Evolutionary conservation across 2,113 vertebrate genomes (phyloP).

Genomic region (Lepus timidus): DNA sequence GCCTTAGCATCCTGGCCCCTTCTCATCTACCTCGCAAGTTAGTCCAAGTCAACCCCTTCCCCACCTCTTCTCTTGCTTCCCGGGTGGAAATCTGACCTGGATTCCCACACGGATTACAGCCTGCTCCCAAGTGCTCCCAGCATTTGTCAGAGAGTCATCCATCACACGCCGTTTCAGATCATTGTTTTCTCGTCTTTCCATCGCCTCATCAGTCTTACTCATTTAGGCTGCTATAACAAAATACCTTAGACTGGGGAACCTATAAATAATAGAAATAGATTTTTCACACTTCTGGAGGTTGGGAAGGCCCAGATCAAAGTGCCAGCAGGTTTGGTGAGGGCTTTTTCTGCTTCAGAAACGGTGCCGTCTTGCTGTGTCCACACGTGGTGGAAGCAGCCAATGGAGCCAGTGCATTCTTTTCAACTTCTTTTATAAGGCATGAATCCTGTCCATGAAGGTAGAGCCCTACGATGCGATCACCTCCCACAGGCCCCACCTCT

Average conservation of each 20-base stretch:
- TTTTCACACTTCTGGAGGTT: background rate
- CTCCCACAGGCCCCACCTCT: background rate
- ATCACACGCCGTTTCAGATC: background rate
- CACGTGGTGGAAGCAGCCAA: background rate
- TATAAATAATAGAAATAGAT: background rate
- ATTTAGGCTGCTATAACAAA: background rate
- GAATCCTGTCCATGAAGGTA: background rate
- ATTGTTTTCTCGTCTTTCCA: background rate
- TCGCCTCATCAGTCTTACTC: background rate
- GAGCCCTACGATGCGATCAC: background rate
- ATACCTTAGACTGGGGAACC: background rate
- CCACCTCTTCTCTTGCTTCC: fast-evolving
- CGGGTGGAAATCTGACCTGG: background rate
- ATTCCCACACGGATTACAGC: background rate
- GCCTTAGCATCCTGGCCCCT: background rate
- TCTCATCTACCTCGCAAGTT: too few species aligned
- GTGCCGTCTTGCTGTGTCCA: background rate
- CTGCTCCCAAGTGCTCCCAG: too few species aligned
- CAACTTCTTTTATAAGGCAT: background rate
- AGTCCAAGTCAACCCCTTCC: background rate
- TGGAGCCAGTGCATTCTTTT: background rate
- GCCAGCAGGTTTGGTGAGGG: background rate
- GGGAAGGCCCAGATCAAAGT: background rate
- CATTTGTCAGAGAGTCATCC: background rate
- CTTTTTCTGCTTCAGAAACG: background rate